phyloP scores from a whole-genome alignment of 1,140 invertebrate species.

The Tenebrio molitor region DNA sequence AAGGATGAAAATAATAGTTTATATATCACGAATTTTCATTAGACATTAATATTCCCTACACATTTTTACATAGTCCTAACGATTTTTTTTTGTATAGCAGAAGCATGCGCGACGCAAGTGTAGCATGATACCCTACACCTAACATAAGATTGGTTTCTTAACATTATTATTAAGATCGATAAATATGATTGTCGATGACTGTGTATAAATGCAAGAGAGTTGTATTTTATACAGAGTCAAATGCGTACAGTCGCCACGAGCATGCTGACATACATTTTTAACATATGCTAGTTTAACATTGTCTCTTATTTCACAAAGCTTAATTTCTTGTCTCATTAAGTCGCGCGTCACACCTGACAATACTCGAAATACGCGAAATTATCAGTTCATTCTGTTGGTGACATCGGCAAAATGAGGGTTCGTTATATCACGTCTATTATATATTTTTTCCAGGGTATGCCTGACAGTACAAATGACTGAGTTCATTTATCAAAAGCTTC shows the following conservation, averaged over 20 bases:
- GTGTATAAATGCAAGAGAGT: constrained; percentile 58
- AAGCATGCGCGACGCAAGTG: constrained; percentile 60
- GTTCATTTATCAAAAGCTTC: constrained; percentile 43
- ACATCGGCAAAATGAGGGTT: constrained; percentile 30
- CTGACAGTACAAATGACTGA: constrained; percentile 35
- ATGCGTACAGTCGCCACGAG: constrained; percentile 51
- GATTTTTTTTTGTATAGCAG: constrained; percentile 45
- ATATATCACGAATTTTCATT: constrained; percentile 40
- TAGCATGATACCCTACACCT: constrained; percentile 57
- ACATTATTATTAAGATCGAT: constrained; percentile 49
- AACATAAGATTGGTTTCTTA: constrained; percentile 62
- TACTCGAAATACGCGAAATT: constrained; percentile 6
- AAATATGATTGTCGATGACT: constrained; percentile 64
- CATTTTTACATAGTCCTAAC: constrained; percentile 42
- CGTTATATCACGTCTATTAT: constrained; percentile 42
- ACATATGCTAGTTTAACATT: neutral
- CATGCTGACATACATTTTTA: constrained; percentile 34
- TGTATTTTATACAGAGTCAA: constrained; percentile 52
- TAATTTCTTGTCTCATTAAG: constrained; percentile 32
- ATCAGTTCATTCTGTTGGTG: constrained; percentile 8
- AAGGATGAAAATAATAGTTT: constrained; percentile 26
- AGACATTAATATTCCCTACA: constrained; percentile 31
- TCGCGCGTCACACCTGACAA: constrained; percentile 17
- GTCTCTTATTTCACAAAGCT: constrained; percentile 18
- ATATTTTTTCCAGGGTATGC: constrained; percentile 31